These are phyloP conservation scores for Drosophila littoralis DNA, from an alignment of 1,140 invertebrate species.

Conservation along the genomic window DNA sequence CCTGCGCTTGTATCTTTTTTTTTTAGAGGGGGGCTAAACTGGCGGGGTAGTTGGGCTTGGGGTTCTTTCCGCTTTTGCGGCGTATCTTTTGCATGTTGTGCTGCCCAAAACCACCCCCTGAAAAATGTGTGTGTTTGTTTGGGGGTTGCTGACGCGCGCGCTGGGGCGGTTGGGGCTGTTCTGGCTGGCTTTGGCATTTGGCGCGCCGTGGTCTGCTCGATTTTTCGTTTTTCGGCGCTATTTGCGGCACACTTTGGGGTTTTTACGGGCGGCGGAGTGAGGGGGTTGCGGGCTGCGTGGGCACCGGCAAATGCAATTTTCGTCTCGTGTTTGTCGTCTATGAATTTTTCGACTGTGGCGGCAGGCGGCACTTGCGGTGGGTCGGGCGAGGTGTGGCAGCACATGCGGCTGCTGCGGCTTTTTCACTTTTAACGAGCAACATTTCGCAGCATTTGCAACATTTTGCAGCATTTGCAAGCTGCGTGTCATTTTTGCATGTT, in stretches of 20 bases:
- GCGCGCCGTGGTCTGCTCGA: constrained; percentile 42
- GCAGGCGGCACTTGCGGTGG: not conserved
- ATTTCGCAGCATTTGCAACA: constrained; percentile 44
- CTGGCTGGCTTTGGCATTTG: constrained; percentile 44
- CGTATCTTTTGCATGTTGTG: constrained; percentile 81
- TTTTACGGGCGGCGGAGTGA: not conserved
- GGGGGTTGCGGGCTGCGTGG: not conserved
- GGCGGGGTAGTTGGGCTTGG: constrained; percentile 10
- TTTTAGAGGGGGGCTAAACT: constrained; percentile 6
- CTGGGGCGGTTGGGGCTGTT: not conserved
- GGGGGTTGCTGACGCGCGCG: constrained; percentile 40
- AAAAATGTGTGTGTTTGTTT: constrained; percentile 28
- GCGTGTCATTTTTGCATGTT: constrained; percentile 72
- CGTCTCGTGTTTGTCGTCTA: constrained; percentile 78
- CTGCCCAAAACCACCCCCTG: constrained; percentile 37
- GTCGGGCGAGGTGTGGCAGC: constrained; percentile 50
- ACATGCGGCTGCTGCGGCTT: constrained; percentile 78
- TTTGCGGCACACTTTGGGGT: constrained; percentile 65
- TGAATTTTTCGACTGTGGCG: constrained; percentile 71
- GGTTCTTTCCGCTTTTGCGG: constrained; percentile 76
- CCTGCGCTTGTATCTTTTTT: constrained; percentile 61
- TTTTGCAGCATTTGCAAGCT: constrained; percentile 56
- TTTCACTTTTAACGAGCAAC: constrained; percentile 79
- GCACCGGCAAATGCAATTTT: constrained; percentile 71
- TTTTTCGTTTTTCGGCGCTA: constrained; percentile 48